Evolutionary conservation across 2,888 invertebrate genomes (phyloP).

Genomic region (Trileptium ribeirensis): DNA sequence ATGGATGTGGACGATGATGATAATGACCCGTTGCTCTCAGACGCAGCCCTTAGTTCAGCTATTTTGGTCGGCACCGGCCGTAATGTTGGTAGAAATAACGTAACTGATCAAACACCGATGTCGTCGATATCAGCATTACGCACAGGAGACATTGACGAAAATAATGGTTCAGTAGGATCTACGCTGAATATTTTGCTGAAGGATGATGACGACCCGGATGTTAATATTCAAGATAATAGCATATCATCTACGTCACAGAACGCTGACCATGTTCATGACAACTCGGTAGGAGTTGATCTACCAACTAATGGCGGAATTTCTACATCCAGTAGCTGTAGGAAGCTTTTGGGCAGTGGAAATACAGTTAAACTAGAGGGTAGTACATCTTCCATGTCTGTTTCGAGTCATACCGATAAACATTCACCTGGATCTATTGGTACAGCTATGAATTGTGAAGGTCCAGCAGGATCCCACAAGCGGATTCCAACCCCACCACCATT

Average conservation of each 20-base stretch:
- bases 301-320: not conserved
- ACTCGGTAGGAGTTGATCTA: not conserved
- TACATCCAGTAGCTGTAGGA: no score
- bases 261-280: no score
- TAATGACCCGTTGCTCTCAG: constrained; percentile 21
- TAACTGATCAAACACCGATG: not conserved
- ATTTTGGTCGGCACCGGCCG: not conserved
- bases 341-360: no score
- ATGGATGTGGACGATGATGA: not conserved
- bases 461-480: not conserved
- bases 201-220: not conserved
- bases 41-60: not conserved
- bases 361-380: no score
- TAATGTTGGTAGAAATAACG: not conserved
- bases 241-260: constrained; percentile 2
- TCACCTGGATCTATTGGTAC: constrained; percentile 40
- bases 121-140: not conserved
- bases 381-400: no score
- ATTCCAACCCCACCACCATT: not conserved
- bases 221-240: not conserved
- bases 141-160: not conserved
- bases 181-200: not conserved
- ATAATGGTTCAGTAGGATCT: not conserved
- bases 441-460: constrained; percentile 32
- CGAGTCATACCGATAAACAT: not conserved